Evolutionary conservation across 2,797 vertebrate genomes (phyloP), one percentile per base, ranked within the genome.

Genomic region (Cirrhinus molitorella): DNA sequence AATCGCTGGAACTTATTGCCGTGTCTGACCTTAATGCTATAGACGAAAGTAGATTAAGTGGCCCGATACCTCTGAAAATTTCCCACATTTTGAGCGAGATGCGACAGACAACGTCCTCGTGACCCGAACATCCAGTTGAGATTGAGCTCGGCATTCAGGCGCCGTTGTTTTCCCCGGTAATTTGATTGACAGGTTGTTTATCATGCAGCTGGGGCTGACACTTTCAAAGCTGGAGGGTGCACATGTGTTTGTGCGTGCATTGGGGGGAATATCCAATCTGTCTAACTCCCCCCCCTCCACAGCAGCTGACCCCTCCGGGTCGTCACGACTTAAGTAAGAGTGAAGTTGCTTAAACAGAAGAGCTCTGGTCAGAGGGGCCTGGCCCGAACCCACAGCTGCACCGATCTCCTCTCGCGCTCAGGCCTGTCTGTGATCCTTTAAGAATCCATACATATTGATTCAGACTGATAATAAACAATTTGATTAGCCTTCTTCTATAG

Each of bases 381-480:
- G 65, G 72, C 68, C 86, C 34, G 85, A 89, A 90, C 91, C 88
- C 90, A 93, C 95, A 95, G 95, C 96, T 96, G 96, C 93, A 81
- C 92, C 86, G 91, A 93, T 95, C 96, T 96, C 96, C 96, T 96
- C 97, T 95, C 96, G 96, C 97, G 96, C 95, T 94, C 88, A 86
- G 89, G 94, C 87, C 91, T 95, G 96, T 97, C 97, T 97, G 96
- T 97, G 97, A 98, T 97, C 97, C 96, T 98, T 97, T 97, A 96
- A 96, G 97, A 97, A 99, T 99, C 98, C 96, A 99, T 99, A 99
- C 96, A 96, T 99, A 99, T 99, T 98, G 98, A 99, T 99, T 98
- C 95, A 96, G 95, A 96, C 96, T 97, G 96, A 99, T 99, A 98
- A 98, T 98, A 98, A 99, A 99, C 98, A 99, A 99, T 99, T 99